Evolutionary conservation across 2,888 invertebrate genomes (phyloP).

Genomic region (Therioaphis trifolii): DNA sequence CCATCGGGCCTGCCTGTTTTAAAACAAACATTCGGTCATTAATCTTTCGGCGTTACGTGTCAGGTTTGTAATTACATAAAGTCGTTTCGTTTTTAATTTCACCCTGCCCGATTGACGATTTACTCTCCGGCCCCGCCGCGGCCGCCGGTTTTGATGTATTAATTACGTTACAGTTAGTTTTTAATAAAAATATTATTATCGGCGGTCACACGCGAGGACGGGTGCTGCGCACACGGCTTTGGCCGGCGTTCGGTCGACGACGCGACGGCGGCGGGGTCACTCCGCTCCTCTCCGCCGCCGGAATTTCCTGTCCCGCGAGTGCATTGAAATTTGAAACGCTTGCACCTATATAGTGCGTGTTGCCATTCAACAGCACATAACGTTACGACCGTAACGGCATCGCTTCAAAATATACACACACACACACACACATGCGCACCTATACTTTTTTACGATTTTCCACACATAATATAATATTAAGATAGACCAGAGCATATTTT

Average conservation of each 20-base stretch:
- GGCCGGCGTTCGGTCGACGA: no score
- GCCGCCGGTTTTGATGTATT: slow-evolving; percentile 50
- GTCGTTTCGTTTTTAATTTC: slow-evolving; percentile 47
- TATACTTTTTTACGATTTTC: no score
- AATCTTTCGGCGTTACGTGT: slow-evolving; percentile 59
- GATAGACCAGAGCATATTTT: no score
- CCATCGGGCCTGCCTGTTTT: no score
- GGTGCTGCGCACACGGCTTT: not conserved
- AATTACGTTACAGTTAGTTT: slow-evolving; percentile 18
- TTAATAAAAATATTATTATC: not conserved
- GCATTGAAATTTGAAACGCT: no score
- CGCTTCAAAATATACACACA: no score
- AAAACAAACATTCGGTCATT: slow-evolving; percentile 57
- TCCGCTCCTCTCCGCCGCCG: not conserved
- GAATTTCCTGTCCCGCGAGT: not conserved
- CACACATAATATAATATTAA: no score
- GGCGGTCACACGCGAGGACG: not conserved
- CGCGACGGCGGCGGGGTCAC: no score
- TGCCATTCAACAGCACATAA: no score
- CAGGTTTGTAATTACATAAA: slow-evolving; percentile 41
- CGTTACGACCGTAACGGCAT: no score
- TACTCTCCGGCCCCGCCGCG: not conserved
- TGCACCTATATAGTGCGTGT: no score
- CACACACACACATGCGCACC: no score
- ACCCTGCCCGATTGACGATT: slow-evolving; percentile 40